Base-by-base conservation (phyloP, 2,113 vertebrate species). In the Murina feae region DNA sequence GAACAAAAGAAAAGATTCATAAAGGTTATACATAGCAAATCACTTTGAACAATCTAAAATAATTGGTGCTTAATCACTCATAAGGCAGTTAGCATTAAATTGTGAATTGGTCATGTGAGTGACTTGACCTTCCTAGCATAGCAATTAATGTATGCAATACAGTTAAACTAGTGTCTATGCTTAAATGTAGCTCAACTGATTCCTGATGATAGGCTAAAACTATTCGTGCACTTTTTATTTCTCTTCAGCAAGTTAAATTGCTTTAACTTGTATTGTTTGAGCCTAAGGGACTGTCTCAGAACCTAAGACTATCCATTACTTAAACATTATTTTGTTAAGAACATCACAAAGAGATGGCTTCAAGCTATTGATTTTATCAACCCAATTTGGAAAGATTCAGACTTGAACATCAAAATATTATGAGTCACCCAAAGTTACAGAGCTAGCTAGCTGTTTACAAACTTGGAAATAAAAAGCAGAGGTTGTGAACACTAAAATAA, bases 381-480 rank as follows among this genome's bases (percentile, higher is more conserved):
- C 35, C n/a, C 49, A n/a, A 68, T 75, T 71, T 93, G 69, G 81
- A 96, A 96, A 90, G 28, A 69, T 84, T 93, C 37, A 66, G 58
- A 92, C 37, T 53, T 51, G 10, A 17, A 60, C 58, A 85, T 87
- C 11, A 49, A 91, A 95, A 72, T 76, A 85, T 37, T 84, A 25
- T 69, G 74, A 84, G 71, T 90, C 49, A 92, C 53, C 16, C 17
- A 71, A 23, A 86, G 44, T 89, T 75, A 69, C 3, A 69, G 3
- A 71, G 3, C 3, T 72, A 78, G 21, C 55, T 3, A 58, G 21
- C 37, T 94, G 18, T 93, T 87, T 72, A 53, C 51, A 83, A 80
- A 32, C 9, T n/a, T 94, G 66, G 42, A 94, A 89, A 93, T 86
- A 91, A 89, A 85, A 82, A 86, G 4, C 9, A 86, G 10, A 90